Percentiles rank a stretch among this genome's conserved stretches.
Conservation (phyloP, 2,888 invertebrate species). For the Phorcus lineatus region DNA sequence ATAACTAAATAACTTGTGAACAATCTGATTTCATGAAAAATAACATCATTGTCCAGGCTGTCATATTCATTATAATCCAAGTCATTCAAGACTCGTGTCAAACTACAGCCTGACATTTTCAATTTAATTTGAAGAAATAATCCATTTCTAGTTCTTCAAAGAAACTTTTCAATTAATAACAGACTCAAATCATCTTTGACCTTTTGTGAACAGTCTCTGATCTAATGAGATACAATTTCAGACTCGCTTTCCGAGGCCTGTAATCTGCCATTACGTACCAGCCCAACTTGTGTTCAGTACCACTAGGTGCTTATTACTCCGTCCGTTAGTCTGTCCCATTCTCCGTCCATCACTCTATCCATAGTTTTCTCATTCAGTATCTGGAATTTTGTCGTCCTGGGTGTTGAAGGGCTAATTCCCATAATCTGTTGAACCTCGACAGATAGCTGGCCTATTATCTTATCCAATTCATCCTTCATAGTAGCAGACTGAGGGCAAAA, state of each 20-base stretch:
- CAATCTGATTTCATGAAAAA: too few relatives aligned
- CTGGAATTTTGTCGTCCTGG: neutral
- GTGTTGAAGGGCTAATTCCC: neutral
- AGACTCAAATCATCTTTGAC: too few relatives aligned
- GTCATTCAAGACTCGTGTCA: too few relatives aligned
- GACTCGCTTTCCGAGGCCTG: neutral
- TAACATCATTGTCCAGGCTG: too few relatives aligned
- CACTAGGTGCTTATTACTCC: neutral
- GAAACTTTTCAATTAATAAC: neutral
- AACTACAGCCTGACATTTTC: neutral
- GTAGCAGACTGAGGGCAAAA: neutral
- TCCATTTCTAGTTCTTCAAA: neutral
- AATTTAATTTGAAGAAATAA: slow-evolving; percentile 4
- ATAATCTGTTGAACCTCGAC: neutral
- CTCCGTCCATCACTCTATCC: neutral
- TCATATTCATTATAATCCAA: too few relatives aligned
- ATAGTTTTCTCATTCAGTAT: neutral
- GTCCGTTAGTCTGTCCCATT: neutral
- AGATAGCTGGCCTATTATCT: slow-evolving; percentile 5
- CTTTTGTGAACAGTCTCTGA: too few relatives aligned
- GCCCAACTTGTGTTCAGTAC: neutral
- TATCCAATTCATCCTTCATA: neutral
- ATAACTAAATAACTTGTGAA: too few relatives aligned
- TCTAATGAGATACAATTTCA: slow-evolving; percentile 6
- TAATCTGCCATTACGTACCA: neutral